Conservation (phyloP, 2,113 vertebrate species). For the Sturnus vulgaris region DNA sequence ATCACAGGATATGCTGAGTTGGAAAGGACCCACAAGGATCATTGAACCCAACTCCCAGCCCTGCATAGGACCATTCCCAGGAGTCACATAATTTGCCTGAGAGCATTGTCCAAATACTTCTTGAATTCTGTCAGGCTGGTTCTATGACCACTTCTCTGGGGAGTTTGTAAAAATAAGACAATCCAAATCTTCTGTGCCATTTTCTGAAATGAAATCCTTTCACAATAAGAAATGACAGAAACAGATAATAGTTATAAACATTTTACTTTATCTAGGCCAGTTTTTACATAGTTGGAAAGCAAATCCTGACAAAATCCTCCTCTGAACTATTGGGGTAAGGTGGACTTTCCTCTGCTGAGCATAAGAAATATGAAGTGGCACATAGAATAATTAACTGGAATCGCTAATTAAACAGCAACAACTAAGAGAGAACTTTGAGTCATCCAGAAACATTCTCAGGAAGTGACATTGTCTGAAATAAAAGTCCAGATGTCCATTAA, state of each 20-base stretch:
- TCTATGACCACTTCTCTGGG: too few relatives aligned
- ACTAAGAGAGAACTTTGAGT: constrained; percentile 8
- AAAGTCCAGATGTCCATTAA: constrained; percentile 44
- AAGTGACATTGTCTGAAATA: constrained; percentile 42
- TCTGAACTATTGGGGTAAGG: not conserved
- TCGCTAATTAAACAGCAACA: constrained; percentile 29
- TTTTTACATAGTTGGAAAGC: not conserved
- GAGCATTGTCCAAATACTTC: not conserved
- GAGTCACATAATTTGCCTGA: not conserved
- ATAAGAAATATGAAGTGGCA: not conserved
- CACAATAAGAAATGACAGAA: not conserved
- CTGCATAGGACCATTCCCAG: too few relatives aligned
- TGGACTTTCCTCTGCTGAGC: not conserved
- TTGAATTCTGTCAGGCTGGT: not conserved
- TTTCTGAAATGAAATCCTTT: not conserved
- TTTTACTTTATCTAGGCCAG: not conserved
- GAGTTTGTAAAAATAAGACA: not conserved
- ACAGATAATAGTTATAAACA: not conserved
- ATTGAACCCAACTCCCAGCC: not conserved
- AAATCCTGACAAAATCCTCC: not conserved
- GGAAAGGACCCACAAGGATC: not conserved
- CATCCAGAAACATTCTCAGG: constrained; percentile 24
- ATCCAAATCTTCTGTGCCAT: not conserved
- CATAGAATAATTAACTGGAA: constrained; percentile 18
- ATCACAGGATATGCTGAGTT: not conserved